phyloP scores from a whole-genome alignment of 2,113 vertebrate species.

The Sylvilagus bachmani region DNA sequence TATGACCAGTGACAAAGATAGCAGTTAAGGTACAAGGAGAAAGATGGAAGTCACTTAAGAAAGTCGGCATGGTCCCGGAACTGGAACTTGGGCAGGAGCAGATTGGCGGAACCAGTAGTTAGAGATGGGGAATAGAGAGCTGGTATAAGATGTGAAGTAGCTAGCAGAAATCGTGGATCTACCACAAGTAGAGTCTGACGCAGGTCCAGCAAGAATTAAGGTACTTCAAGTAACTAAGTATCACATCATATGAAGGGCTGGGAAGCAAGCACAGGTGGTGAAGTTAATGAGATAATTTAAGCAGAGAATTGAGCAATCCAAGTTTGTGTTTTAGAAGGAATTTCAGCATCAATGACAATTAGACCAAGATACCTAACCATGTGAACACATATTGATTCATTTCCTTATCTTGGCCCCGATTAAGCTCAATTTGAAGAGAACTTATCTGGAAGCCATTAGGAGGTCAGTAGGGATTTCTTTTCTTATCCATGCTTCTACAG shows the following conservation, averaged over 20 bases:
- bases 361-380: neutral
- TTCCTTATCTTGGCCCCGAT: neutral
- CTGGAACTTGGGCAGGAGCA: neutral
- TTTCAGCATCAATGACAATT: neutral
- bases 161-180: neutral
- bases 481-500: neutral
- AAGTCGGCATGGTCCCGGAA: neutral
- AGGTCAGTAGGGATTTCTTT: neutral
- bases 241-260: neutral
- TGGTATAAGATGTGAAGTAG: neutral
- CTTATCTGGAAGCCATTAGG: neutral
- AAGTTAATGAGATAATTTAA: neutral
- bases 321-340: conserved; percentile 31
- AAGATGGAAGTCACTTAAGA: neutral
- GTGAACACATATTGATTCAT: neutral
- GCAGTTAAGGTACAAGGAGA: neutral
- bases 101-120: neutral
- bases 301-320: neutral
- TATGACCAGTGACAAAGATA: neutral
- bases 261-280: neutral
- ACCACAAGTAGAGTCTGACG: neutral
- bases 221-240: neutral
- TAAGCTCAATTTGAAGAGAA: neutral
- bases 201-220: neutral
- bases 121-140: neutral